Conservation (phyloP, 1,140 invertebrate species). For the Drosophila eugracilis region DNA sequence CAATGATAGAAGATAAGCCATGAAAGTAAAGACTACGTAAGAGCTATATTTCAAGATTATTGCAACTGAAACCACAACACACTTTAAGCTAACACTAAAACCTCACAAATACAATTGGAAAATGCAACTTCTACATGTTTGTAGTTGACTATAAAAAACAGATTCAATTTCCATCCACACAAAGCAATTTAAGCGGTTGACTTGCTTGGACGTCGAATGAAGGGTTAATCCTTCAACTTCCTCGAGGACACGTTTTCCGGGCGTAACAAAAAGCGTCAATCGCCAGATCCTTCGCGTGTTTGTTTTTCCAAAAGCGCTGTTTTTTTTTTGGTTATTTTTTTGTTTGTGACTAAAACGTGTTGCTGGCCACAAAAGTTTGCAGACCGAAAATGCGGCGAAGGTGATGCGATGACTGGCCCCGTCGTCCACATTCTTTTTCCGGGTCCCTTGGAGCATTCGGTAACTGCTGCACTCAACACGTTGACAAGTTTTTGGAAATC, state of each 20-base stretch:
- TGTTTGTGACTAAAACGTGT: constrained; percentile 46
- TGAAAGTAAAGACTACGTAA: too few species aligned
- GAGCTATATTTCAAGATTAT: background rate
- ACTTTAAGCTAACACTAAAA: background rate
- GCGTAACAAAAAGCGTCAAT: constrained; percentile 23
- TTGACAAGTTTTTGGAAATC: constrained; percentile 73
- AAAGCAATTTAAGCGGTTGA: constrained; percentile 16
- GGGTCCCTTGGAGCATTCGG: constrained; percentile 24
- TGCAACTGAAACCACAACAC: background rate
- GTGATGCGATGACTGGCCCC: constrained; percentile 26
- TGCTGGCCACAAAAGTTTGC: constrained; percentile 49
- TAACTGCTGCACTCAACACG: constrained; percentile 75
- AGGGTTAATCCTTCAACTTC: constrained; percentile 33
- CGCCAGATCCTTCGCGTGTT: constrained; percentile 23
- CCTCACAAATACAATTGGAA: background rate
- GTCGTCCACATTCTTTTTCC: constrained; percentile 20
- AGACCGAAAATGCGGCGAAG: constrained; percentile 21
- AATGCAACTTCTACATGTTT: background rate
- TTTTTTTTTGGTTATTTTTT: background rate
- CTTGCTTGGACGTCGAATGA: background rate
- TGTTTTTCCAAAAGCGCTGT: constrained; percentile 22
- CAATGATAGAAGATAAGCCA: too few species aligned
- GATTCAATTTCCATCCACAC: constrained; percentile 15
- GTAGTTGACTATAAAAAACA: constrained; percentile 13
- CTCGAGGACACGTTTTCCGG: constrained; percentile 18